phyloP scores from a whole-genome alignment of 2,888 invertebrate genomes.

The Malachius bipustulatus region DNA sequence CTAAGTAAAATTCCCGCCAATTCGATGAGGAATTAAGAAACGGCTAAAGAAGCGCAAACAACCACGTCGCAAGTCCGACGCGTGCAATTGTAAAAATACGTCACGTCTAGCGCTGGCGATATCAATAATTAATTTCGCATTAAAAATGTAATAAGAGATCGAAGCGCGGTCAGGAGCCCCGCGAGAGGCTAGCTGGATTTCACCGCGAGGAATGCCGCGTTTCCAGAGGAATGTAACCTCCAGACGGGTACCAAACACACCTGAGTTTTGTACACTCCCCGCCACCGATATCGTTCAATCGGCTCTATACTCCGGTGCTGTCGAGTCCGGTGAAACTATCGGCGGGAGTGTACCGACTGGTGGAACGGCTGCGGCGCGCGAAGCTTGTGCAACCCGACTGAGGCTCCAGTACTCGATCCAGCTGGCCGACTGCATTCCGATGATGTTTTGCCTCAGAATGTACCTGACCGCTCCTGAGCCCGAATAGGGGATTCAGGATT shows the following conservation, averaged over 20 bases:
- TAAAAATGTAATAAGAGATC: constrained; percentile 1
- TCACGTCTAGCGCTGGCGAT: no score
- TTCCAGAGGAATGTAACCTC: constrained; percentile 38
- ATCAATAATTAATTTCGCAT: background rate
- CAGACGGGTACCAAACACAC: constrained; percentile 36
- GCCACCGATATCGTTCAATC: constrained; percentile 19
- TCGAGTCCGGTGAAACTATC: constrained; percentile 22
- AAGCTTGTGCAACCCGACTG: constrained; percentile 13
- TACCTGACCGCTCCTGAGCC: constrained; percentile 37
- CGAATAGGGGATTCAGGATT: constrained; percentile 34
- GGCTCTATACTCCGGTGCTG: constrained; percentile 13
- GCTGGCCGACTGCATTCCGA: constrained; percentile 31
- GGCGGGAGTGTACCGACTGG: constrained; percentile 29
- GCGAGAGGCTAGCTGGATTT: constrained; percentile 30
- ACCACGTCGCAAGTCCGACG: background rate
- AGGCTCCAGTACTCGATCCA: background rate
- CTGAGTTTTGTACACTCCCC: constrained; percentile 35
- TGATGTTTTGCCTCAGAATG: constrained; percentile 36
- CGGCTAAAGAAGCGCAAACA: background rate
- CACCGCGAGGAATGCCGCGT: constrained; percentile 36
- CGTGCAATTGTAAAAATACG: no score
- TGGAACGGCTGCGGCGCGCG: constrained; percentile 18
- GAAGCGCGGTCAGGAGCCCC: constrained; percentile 14
- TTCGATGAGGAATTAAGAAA: background rate
- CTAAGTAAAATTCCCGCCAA: background rate